These are phyloP conservation scores for Catocala nupta DNA, from an alignment of 2,888 invertebrate genomes.

Conservation along the genomic window DNA sequence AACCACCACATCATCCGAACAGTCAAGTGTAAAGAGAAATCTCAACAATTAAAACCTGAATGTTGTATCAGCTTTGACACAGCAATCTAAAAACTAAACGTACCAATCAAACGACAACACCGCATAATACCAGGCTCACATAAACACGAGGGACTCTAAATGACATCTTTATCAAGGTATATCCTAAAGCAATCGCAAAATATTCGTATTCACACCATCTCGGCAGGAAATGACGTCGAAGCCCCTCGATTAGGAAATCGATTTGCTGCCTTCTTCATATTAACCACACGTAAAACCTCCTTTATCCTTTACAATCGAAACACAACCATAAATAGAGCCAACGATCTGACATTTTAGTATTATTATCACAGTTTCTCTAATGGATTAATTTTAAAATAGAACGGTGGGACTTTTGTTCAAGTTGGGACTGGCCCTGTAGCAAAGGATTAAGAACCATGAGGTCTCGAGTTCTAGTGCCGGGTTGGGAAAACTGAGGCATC, in stretches of 20 bases:
- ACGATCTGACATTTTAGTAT: conserved; percentile 6
- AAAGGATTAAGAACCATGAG: too few relatives aligned
- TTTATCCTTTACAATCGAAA: conserved; percentile 40
- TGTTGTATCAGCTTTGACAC: too few relatives aligned
- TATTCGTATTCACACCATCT: conserved; percentile 53
- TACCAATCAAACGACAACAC: too few relatives aligned
- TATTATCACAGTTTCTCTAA: neutral
- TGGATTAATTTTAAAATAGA: neutral
- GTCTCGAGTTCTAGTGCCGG: too few relatives aligned
- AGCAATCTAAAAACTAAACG: too few relatives aligned
- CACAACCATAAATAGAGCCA: conserved; percentile 29
- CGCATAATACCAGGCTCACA: conserved; percentile 25
- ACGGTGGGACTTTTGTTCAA: too few relatives aligned
- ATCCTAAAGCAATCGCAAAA: conserved; percentile 34
- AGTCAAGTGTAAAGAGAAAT: too few relatives aligned
- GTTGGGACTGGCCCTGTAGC: too few relatives aligned
- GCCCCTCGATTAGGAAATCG: conserved; percentile 49
- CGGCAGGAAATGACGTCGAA: conserved; percentile 44
- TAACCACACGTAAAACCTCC: conserved; percentile 44
- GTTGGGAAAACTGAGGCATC: too few relatives aligned
- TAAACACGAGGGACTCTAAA: conserved; percentile 28
- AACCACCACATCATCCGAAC: too few relatives aligned
- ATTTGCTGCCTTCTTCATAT: conserved; percentile 47
- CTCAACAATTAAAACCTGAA: too few relatives aligned
- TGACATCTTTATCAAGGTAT: conserved; percentile 35